Conservation (phyloP, 1,140 invertebrate species). For the Drosophila gunungcola region DNA sequence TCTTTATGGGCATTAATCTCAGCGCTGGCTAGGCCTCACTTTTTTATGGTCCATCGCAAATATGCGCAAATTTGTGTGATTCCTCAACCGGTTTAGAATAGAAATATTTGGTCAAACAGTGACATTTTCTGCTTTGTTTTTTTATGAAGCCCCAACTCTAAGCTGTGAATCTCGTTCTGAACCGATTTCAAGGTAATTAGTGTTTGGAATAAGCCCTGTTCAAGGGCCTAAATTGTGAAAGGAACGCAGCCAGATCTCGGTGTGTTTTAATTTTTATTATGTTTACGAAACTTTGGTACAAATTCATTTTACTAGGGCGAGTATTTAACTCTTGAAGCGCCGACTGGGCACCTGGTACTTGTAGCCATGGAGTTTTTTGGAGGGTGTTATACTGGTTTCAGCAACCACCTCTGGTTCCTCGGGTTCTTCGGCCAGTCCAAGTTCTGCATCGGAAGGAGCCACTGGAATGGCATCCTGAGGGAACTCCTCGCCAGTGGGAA, state of each 20-base stretch:
- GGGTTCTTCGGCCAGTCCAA: conserved; percentile 48
- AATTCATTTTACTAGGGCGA: conserved; percentile 10
- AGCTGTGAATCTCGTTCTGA: conserved; percentile 47
- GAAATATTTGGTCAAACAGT: conserved; percentile 10
- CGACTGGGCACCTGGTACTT: conserved; percentile 65
- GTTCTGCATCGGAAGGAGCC: conserved; percentile 65
- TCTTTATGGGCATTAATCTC: conserved; percentile 32
- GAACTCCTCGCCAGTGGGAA: conserved; percentile 69
- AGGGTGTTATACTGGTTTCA: conserved; percentile 15
- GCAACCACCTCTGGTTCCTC: conserved; percentile 18
- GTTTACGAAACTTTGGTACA: conserved; percentile 70
- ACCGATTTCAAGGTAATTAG: conserved; percentile 51
- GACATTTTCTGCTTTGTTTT: conserved; percentile 15
- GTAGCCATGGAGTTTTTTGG: conserved; percentile 51
- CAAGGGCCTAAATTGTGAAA: conserved; percentile 57
- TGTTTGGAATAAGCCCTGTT: conserved; percentile 44
- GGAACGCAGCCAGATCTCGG: conserved; percentile 29
- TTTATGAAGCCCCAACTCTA: conserved; percentile 1
- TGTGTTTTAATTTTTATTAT: conserved; percentile 43
- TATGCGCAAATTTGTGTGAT: conserved; percentile 22
- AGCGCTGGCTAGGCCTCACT: conserved; percentile 43
- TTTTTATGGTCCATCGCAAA: conserved; percentile 15
- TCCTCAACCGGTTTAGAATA: conserved; percentile 32
- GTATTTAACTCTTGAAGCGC: conserved; percentile 64
- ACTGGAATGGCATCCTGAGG: conserved; percentile 71